Percentiles rank a stretch among this genome's conserved stretches.
phyloP scores from a whole-genome alignment of 2,888 invertebrate species.

The Neuroscelio doddi region DNA sequence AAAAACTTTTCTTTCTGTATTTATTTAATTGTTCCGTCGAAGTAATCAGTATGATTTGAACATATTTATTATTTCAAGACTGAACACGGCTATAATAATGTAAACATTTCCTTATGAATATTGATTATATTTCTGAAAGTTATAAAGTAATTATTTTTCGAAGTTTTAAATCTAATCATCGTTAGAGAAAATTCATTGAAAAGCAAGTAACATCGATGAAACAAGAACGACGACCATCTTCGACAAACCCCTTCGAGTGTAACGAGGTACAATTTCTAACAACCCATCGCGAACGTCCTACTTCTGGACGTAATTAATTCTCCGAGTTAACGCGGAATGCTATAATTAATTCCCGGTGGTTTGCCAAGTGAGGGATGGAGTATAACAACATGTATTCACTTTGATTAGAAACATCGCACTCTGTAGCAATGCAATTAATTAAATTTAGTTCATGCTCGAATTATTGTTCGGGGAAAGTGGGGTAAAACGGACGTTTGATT shows the following conservation, averaged over 20 bases:
- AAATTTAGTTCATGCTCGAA: constrained; percentile 66
- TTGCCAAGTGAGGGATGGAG: constrained; percentile 52
- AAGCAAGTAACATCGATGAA: constrained; percentile 31
- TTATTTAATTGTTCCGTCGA: too few relatives aligned
- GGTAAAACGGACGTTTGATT: too few relatives aligned
- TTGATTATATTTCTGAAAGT: background rate
- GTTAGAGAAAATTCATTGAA: constrained; percentile 25
- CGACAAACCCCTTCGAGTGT: constrained; percentile 48
- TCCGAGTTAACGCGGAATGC: constrained; percentile 71
- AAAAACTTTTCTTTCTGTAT: too few relatives aligned
- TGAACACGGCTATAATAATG: too few relatives aligned
- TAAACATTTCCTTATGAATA: too few relatives aligned
- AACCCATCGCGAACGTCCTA: constrained; percentile 66
- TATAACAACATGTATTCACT: constrained; percentile 68
- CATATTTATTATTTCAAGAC: too few relatives aligned
- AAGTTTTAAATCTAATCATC: constrained; percentile 17
- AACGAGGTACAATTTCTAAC: constrained; percentile 64
- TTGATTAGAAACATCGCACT: constrained; percentile 64
- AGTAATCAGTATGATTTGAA: too few relatives aligned
- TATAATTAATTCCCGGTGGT: constrained; percentile 70
- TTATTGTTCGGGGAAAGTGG: constrained; percentile 56
- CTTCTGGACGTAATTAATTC: constrained; percentile 72
- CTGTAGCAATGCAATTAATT: constrained; percentile 67
- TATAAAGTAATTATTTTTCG: background rate
- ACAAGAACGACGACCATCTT: constrained; percentile 36